phyloP scores from a whole-genome alignment of 1,140 invertebrate genomes.

The Trichonephila clavipes region DNA sequence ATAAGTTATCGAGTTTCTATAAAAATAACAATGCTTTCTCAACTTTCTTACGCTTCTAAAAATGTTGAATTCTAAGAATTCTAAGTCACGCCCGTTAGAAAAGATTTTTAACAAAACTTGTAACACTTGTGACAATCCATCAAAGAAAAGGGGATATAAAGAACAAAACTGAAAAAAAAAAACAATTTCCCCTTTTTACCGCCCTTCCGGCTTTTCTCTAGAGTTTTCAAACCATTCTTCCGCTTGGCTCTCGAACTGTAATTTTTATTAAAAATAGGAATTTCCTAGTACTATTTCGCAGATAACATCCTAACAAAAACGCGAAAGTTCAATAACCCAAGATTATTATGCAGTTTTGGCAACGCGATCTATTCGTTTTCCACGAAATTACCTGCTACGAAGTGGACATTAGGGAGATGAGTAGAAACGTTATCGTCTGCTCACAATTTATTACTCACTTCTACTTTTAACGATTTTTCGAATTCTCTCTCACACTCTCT shows the following conservation, averaged over 20 bases:
- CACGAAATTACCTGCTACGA: constrained; percentile 27
- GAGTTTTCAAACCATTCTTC: neutral
- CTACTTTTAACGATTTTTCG: constrained; percentile 16
- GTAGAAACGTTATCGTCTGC: neutral
- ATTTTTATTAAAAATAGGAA: neutral
- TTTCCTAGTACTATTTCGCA: neutral
- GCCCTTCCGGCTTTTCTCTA: neutral
- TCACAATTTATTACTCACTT: neutral
- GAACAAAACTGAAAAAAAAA: neutral
- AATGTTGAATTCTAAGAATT: neutral
- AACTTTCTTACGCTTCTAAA: too few species aligned
- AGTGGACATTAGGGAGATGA: constrained; percentile 52
- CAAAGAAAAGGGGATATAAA: neutral
- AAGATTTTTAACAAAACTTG: neutral
- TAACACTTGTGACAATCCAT: neutral
- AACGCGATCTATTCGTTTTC: constrained; percentile 27
- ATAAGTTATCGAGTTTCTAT: too few species aligned
- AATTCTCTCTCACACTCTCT: too few species aligned
- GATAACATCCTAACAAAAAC: constrained; percentile 27
- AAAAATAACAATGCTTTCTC: too few species aligned
- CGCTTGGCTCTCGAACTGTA: neutral
- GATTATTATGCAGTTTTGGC: constrained; percentile 33
- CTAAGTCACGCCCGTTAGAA: neutral
- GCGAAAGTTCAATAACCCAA: constrained; percentile 19
- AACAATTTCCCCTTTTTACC: neutral